phyloP scores from a whole-genome alignment of 2,797 vertebrate species.

The Danio choprae region DNA sequence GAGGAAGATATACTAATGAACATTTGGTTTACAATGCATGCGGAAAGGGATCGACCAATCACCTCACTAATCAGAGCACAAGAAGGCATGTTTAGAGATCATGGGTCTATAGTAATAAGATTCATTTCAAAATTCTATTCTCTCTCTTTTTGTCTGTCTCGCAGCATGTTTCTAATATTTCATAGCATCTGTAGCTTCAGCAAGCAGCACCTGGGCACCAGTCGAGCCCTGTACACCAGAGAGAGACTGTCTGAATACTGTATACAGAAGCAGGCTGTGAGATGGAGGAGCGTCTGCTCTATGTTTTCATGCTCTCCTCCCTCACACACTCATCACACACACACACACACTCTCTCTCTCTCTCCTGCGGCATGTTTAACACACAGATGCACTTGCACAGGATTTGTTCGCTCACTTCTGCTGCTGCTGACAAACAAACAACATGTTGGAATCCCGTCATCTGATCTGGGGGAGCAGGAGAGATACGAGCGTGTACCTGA shows the following conservation, averaged over 20 bases:
- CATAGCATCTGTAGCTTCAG: too few relatives aligned
- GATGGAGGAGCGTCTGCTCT: background rate
- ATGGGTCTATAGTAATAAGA: too few relatives aligned
- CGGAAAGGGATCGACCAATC: too few relatives aligned
- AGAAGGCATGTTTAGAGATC: too few relatives aligned
- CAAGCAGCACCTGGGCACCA: too few relatives aligned
- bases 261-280: background rate
- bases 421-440: background rate
- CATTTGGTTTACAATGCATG: too few relatives aligned
- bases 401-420: background rate
- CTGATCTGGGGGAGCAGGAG: background rate
- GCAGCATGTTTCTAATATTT: too few relatives aligned
- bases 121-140: too few relatives aligned
- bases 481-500: background rate
- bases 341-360: too few relatives aligned
- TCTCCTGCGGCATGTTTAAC: background rate
- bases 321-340: background rate
- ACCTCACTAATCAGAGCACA: too few relatives aligned
- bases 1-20: too few relatives aligned
- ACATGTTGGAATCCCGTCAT: background rate
- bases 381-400: background rate
- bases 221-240: background rate
- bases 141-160: too few relatives aligned
- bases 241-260: background rate
- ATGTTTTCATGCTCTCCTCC: background rate